phyloP scores from a whole-genome alignment of 2,113 vertebrate genomes.

The Vidua chalybeata region DNA sequence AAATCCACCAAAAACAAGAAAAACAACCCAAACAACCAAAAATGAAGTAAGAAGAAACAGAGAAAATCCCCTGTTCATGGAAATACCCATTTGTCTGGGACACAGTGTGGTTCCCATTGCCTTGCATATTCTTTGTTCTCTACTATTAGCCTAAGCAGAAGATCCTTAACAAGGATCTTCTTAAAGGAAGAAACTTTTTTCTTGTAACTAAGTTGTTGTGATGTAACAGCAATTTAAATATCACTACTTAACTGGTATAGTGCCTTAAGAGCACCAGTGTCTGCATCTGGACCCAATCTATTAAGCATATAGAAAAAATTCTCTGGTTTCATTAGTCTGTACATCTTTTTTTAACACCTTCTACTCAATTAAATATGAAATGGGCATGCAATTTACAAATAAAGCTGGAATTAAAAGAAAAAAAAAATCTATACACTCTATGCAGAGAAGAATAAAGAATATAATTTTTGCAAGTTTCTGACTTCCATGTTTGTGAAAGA shows the following conservation, averaged over 20 bases:
- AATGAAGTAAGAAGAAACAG: neutral
- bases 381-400: neutral
- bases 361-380: neutral
- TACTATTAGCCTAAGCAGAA: neutral
- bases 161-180: neutral
- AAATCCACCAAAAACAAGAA: neutral
- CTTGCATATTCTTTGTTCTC: rapidly evolving
- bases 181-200: neutral
- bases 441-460: neutral
- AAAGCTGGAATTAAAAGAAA: neutral
- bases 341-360: neutral
- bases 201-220: neutral
- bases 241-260: neutral
- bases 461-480: neutral
- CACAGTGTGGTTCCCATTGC: neutral
- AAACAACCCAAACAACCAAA: neutral
- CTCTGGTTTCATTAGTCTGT: neutral
- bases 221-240: neutral
- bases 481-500: neutral
- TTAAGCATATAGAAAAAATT: neutral
- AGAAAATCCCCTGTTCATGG: neutral
- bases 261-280: neutral
- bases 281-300: neutral
- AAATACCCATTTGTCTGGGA: neutral
- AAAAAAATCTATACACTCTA: rapidly evolving